Evolutionary conservation across 2,797 vertebrate genomes (phyloP), one percentile per base, ranked within the genome.

Genomic region (Halcyon leucocephala): DNA sequence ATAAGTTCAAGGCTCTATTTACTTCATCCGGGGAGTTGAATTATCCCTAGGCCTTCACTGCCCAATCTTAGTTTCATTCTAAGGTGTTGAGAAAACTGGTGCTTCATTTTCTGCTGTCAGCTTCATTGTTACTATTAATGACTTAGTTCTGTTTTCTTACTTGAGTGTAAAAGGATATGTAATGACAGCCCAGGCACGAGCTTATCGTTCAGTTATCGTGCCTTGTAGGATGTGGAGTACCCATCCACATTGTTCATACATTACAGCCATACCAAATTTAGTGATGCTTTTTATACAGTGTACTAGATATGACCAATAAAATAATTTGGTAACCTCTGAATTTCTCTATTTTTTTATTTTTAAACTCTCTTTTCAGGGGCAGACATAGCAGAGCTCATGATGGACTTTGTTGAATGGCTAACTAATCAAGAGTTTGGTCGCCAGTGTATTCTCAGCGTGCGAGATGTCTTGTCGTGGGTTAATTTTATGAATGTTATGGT

Each of bases 391-490:
- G 98, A 99, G 78, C 94, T 99, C 74, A 99, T 99, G 98, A 97
- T 99, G 97, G 99, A 99, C 98, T 99, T 99, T 89, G 98, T 99
- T 54, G 98, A 99, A 74, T 99, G 99, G 99, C 98, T 99, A 83
- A 98, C 96, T 42, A 98, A 94, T 65, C 99, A 99, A 95, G 99
- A 99, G 65, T 99, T 99, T 69, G 99, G 99, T 31, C 98, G 97
- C 4, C 98, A 98, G 44, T 99, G 99, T 97, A 98, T 99, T 91
- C 96, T 99, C 70, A 99, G 99, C 16, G 98, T 99, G 65, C 97
- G 99, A 96, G 99, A 99, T 74, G 82, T 99, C 92, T 97, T 99
- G 91, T 99, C 99, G 0, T 99, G 99, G 99, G 99, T 99, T 55
- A 96, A 98, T 97, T 99, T 99, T 96, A 98, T 99, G 96, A 99